phyloP scores from a whole-genome alignment of 2,113 vertebrate species.

The Okapia johnstoni region DNA sequence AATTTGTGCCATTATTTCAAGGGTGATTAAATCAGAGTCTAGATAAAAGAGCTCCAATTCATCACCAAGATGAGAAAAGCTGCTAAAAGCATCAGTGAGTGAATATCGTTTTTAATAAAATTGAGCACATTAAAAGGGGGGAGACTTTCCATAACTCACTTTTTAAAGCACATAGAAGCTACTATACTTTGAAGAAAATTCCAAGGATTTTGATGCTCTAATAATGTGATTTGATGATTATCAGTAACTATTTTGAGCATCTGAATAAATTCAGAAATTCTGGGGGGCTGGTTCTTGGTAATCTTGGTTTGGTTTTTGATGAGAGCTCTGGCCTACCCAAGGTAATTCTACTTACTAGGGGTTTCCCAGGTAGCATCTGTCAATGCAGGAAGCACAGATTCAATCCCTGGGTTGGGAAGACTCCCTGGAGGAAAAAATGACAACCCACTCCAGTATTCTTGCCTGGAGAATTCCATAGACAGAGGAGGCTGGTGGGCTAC shows the following conservation, averaged over 20 bases:
- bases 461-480: not conserved
- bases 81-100: not conserved
- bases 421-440: not conserved
- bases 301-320: not conserved
- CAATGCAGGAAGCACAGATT: not conserved
- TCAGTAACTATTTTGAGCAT: not conserved
- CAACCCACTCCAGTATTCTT: not conserved
- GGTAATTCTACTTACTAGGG: not conserved
- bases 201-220: not conserved
- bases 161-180: not conserved
- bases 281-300: not conserved
- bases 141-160: not conserved
- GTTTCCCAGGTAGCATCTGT: not conserved
- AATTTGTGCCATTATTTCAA: slow-evolving; percentile 13
- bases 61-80: slow-evolving; percentile 1
- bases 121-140: not conserved
- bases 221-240: not conserved
- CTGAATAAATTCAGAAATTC: not conserved
- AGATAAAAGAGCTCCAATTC: not conserved
- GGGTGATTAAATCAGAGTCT: not conserved
- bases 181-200: not conserved
- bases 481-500: not conserved
- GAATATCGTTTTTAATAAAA: not conserved
- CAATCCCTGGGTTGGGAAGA: not conserved
- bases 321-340: not conserved